phyloP scores from a whole-genome alignment of 2,888 invertebrate species.

The Nasonia oneida region DNA sequence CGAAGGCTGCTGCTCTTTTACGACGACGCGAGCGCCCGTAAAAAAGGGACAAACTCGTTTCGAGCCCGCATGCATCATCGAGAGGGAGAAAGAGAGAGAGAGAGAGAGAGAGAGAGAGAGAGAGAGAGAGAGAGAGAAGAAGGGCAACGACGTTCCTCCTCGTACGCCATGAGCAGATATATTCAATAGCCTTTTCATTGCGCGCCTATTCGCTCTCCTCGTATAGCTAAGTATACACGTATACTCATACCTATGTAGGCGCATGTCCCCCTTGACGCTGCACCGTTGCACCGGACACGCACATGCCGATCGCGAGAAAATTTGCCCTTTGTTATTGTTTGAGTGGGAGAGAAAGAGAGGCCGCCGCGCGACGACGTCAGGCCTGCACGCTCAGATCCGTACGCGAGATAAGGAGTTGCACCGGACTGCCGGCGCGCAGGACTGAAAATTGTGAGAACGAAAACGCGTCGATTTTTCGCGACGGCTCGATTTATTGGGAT shows the following conservation, averaged over 20 bases:
- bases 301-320: slow-evolving; percentile 57
- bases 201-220: slow-evolving; percentile 40
- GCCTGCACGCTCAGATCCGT: slow-evolving; percentile 16
- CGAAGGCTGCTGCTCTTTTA: slow-evolving; percentile 51
- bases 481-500: slow-evolving; percentile 23
- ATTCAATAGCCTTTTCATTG: slow-evolving; percentile 56
- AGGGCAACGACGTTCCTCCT: slow-evolving; percentile 7
- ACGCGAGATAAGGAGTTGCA: slow-evolving; percentile 51
- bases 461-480: slow-evolving; percentile 52
- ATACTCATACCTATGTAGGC: neutral
- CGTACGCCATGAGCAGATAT: slow-evolving; percentile 5
- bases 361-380: slow-evolving; percentile 20
- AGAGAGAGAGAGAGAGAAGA: slow-evolving; percentile 1
- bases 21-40: slow-evolving; percentile 42
- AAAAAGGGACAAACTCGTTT: slow-evolving; percentile 59
- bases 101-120: slow-evolving; percentile 27
- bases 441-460: slow-evolving; percentile 52
- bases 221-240: neutral
- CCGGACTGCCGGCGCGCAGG: slow-evolving; percentile 30
- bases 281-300: slow-evolving; percentile 28
- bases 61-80: slow-evolving; percentile 51
- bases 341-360: slow-evolving; percentile 35
- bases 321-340: slow-evolving; percentile 60
- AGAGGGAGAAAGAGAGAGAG: neutral
- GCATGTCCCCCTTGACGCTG: neutral